Base-by-base conservation (phyloP, 2,888 invertebrate genomes). In the Hyposoter dolosus region DNA sequence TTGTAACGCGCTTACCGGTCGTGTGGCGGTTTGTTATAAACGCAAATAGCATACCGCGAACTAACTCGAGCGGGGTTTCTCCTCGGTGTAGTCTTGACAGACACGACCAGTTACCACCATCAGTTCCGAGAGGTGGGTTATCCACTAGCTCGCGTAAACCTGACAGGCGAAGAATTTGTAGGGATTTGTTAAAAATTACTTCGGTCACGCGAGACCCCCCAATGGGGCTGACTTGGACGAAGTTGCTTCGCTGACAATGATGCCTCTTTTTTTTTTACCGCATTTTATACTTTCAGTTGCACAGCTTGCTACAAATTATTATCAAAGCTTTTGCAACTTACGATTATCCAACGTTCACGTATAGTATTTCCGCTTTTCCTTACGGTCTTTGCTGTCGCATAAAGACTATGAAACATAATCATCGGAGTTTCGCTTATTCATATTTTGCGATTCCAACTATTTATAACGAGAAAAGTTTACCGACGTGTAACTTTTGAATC, bases 381-480 rank as follows among this genome's bases (percentile, higher is more conserved):
- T 35, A 56, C 77, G 74, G 66, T 77, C 77, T 72, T 77, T 77
- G n/a, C 47, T 68, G 72, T 74, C 77, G 19, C 10, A 28, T 69
- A 69, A 60, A 28, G 19, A 65, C 28, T 45, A 50, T 45, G 28
- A 65, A 40, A 60, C 53, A 60, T 23, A 10, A 28, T 35, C 63
- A 23, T 47, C 35, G 17, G 12, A 35, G 50, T 53, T 80, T 66
- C 74, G 81, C 32, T 23, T 40, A 74, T 68, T 63, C 85, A 83
- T 88, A 89, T 35, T 32, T 71, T 53, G 17, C 23, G 90, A 91
- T 92, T 89, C 90, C 90, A 91, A 91, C 92, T 91, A 91, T 92
- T 92, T 91, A 90, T 93, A 93, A 93, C 90, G 91, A 92, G 91
- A 85, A 90, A 92, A 92, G 90, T 92, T 92, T 88, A 63, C 83